Percentiles rank a stretch among this genome's conserved stretches.
Evolutionary conservation across 2,888 invertebrate species (phyloP).

Genomic region (Ctenicera cuprea): DNA sequence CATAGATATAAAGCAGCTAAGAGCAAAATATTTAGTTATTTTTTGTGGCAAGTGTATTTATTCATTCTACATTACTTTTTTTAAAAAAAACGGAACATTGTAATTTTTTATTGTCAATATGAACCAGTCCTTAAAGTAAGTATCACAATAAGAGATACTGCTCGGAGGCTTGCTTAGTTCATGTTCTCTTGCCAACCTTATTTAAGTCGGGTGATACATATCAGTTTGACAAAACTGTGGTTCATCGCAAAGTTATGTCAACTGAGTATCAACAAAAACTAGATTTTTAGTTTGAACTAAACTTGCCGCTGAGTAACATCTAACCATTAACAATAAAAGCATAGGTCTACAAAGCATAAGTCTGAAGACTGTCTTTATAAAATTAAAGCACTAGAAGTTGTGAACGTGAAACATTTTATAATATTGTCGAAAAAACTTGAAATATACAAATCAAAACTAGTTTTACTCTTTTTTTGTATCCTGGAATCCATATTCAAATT

Average conservation of each 20-base stretch:
- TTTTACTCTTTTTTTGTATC: too few species aligned
- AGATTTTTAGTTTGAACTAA: constrained; percentile 21
- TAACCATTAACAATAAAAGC: constrained; percentile 41
- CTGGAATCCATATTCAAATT: too few species aligned
- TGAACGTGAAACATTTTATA: constrained; percentile 48
- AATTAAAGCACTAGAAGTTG: constrained; percentile 43
- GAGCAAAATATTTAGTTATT: not conserved
- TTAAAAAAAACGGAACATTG: not conserved
- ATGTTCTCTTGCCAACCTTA: constrained; percentile 4
- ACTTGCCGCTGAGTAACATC: constrained; percentile 24
- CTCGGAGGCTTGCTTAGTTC: constrained; percentile 27
- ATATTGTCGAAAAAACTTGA: constrained; percentile 43
- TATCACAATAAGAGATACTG: constrained; percentile 23
- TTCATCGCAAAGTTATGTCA: not conserved
- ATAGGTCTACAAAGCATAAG: constrained; percentile 49
- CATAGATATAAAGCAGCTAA: not conserved
- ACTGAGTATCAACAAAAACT: constrained; percentile 2
- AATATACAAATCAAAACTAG: constrained; percentile 33
- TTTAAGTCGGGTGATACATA: not conserved
- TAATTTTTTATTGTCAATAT: constrained; percentile 18
- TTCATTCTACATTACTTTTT: constrained; percentile 7
- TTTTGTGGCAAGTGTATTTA: constrained; percentile 19
- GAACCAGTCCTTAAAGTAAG: constrained; percentile 42
- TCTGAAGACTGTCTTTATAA: constrained; percentile 50
- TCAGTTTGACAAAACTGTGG: not conserved